phyloP scores from a whole-genome alignment of 2,113 vertebrate species.

The Coturnix japonica region DNA sequence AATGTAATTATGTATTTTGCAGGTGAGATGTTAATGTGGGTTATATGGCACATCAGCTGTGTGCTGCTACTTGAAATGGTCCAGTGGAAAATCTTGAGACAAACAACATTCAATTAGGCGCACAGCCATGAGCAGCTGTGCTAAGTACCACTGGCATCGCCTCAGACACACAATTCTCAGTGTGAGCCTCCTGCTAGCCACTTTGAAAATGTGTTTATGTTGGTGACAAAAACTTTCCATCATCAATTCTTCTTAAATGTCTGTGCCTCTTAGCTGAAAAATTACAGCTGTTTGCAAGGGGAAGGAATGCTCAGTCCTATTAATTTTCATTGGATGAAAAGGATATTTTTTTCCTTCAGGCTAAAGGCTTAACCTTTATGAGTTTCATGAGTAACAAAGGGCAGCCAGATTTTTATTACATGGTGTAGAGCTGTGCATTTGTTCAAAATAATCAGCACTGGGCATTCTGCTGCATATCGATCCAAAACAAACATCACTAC shows the following conservation, averaged over 20 bases:
- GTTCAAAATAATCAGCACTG: constrained; percentile 56
- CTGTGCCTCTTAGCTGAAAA: constrained; percentile 36
- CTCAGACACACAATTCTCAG: neutral
- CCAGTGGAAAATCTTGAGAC: constrained; percentile 53
- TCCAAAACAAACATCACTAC: constrained; percentile 51
- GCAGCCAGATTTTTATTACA: constrained; percentile 48
- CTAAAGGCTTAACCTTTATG: constrained; percentile 60
- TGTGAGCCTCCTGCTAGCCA: constrained; percentile 7
- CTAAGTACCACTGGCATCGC: constrained; percentile 33
- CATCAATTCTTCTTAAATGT: constrained; percentile 50
- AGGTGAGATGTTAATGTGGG: constrained; percentile 46
- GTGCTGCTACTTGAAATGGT: constrained; percentile 57
- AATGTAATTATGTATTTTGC: constrained; percentile 45
- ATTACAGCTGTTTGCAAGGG: constrained; percentile 23
- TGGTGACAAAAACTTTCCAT: constrained; percentile 58
- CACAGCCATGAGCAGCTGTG: constrained; percentile 35
- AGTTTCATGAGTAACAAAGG: constrained; percentile 43
- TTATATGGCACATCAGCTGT: constrained; percentile 43
- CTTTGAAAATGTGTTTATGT: constrained; percentile 32
- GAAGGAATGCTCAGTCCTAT: neutral
- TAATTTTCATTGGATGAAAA: constrained; percentile 48
- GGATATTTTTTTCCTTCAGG: constrained; percentile 33
- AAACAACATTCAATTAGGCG: constrained; percentile 55
- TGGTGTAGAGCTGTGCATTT: constrained; percentile 4
- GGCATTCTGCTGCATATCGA: constrained; percentile 14